phyloP scores from a whole-genome alignment of 2,113 vertebrate genomes.

The Pelodiscus sinensis region DNA sequence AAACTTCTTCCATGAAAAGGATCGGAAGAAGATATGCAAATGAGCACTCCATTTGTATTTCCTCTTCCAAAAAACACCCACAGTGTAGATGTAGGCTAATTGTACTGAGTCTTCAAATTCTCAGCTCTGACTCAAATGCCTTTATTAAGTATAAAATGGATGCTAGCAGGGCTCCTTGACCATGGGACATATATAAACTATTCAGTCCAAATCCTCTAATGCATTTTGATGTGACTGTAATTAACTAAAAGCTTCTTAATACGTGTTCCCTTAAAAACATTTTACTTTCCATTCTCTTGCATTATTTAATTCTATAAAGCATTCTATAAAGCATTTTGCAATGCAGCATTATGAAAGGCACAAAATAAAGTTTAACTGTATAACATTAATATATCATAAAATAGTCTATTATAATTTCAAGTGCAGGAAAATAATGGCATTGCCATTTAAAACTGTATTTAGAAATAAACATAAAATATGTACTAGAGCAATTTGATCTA shows the following conservation, averaged over 20 bases:
- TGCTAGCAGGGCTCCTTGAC: neutral
- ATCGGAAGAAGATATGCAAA: too few relatives aligned
- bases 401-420: neutral
- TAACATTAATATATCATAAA: neutral
- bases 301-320: neutral
- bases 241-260: neutral
- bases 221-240: neutral
- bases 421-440: neutral
- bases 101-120: neutral
- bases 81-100: neutral
- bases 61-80: too few relatives aligned
- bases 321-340: neutral
- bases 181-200: rapidly evolving
- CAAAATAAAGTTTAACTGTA: neutral
- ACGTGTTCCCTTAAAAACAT: neutral
- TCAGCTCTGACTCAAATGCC: neutral
- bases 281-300: neutral
- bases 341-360: neutral
- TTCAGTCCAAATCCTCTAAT: neutral
- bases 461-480: neutral
- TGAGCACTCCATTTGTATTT: too few relatives aligned
- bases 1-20: too few relatives aligned
- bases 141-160: neutral
- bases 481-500: neutral
- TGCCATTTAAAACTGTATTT: neutral